Conservation (phyloP, 2,797 vertebrate species). For the Mus minutoides region DNA sequence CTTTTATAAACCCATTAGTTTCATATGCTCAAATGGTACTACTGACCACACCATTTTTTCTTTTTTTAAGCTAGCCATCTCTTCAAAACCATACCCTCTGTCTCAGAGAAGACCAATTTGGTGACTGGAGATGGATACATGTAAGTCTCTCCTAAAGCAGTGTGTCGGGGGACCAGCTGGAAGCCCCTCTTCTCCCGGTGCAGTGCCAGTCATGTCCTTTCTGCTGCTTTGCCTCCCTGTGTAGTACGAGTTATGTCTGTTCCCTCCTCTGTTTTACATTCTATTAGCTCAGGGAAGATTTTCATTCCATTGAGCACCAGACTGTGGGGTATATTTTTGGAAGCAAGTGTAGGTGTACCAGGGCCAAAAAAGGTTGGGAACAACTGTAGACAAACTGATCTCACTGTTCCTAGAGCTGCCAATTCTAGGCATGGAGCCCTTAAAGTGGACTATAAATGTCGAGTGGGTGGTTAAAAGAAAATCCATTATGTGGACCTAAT, state of each 20-base stretch:
- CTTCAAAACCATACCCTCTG: conserved; percentile 37
- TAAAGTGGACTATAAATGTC: conserved; percentile 78
- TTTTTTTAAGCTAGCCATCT: conserved; percentile 11
- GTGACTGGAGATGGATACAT: neutral
- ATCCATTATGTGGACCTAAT: conserved; percentile 58
- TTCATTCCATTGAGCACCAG: conserved; percentile 81
- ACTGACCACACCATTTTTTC: conserved; percentile 6
- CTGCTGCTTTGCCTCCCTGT: conserved; percentile 7
- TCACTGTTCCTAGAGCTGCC: conserved; percentile 81
- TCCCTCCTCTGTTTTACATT: conserved; percentile 69
- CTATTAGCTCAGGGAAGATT: conserved; percentile 73
- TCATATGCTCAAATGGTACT: neutral
- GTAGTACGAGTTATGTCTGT: conserved; percentile 51
- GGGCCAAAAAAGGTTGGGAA: conserved; percentile 81
- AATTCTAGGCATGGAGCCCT: conserved; percentile 73
- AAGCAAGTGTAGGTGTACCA: conserved; percentile 82
- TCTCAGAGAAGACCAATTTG: conserved; percentile 14
- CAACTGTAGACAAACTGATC: conserved; percentile 82
- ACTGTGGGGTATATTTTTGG: conserved; percentile 79
- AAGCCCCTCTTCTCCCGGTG: neutral
- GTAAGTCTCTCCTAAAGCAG: neutral
- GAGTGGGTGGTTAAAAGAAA: conserved; percentile 73
- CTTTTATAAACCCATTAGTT: conserved; percentile 53
- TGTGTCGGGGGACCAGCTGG: neutral
- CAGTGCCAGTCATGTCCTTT: neutral